These are phyloP conservation scores for Apostichopus californicus DNA, from an alignment of 35 echinoderm and acorn worm species.

Conservation along the genomic window DNA sequence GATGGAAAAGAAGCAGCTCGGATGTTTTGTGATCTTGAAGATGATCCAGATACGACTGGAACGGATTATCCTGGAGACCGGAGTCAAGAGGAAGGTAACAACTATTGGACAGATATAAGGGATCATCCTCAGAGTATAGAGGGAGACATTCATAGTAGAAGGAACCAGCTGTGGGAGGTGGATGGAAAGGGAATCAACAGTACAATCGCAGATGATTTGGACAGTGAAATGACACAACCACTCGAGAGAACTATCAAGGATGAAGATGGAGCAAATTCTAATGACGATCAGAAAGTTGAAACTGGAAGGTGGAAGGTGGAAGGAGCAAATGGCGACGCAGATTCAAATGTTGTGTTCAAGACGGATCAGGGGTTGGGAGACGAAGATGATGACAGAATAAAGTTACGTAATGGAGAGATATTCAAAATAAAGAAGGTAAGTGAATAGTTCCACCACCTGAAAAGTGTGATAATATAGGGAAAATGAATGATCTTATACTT, in stretches of 20 bases:
- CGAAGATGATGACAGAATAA: too few species aligned
- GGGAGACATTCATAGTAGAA: too few species aligned
- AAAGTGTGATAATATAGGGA: too few species aligned
- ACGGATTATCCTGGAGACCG: not conserved
- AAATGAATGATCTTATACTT: too few species aligned
- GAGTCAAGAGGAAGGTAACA: not conserved
- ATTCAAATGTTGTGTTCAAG: too few species aligned
- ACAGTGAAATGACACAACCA: not conserved
- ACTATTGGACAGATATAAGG: not conserved
- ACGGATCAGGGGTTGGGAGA: too few species aligned
- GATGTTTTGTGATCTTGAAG: not conserved
- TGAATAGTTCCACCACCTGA: too few species aligned
- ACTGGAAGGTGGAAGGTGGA: too few species aligned
- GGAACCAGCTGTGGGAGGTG: not conserved
- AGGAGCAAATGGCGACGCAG: too few species aligned
- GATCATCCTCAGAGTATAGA: not conserved
- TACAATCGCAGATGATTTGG: not conserved
- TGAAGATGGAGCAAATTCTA: too few species aligned
- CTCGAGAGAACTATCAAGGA: not conserved
- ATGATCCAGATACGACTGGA: not conserved
- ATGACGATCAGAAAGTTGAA: too few species aligned
- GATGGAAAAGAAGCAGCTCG: not conserved
- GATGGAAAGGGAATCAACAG: not conserved
- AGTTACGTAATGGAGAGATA: not conserved
- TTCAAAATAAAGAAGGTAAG: not conserved